Percentiles rank a stretch among this genome's conserved stretches.
These are phyloP conservation scores for Atta texana DNA, from an alignment of 1,140 invertebrate genomes.

Conservation along the genomic window DNA sequence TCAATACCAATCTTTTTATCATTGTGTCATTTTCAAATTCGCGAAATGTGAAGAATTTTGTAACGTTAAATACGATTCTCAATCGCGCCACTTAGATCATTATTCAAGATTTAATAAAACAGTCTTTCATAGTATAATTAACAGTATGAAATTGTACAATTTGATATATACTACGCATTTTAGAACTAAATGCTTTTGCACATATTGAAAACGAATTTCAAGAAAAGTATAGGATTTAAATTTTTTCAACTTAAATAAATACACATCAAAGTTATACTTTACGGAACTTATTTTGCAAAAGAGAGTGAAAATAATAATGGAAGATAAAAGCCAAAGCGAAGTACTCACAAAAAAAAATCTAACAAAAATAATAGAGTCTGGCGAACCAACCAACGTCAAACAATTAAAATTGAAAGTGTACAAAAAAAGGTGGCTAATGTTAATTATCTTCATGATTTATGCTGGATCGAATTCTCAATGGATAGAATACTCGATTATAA, in stretches of 20 bases:
- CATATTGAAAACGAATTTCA: neutral
- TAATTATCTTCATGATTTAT: conserved; percentile 88
- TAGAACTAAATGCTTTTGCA: neutral
- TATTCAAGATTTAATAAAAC: neutral
- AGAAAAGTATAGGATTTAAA: neutral
- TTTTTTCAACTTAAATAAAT: neutral
- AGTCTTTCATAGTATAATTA: neutral
- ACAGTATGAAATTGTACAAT: neutral
- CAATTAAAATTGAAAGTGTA: conserved; percentile 77
- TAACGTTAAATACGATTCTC: neutral
- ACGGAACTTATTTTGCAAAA: neutral
- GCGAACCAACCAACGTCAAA: neutral
- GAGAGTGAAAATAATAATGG: conserved; percentile 22
- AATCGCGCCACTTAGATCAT: neutral
- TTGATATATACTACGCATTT: neutral
- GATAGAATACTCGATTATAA: conserved; percentile 87
- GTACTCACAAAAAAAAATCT: conserved; percentile 33
- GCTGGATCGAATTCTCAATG: conserved; percentile 87
- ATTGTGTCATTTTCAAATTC: neutral
- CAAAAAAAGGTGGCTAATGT: conserved; percentile 88
- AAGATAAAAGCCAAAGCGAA: conserved; percentile 55
- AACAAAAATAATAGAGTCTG: neutral
- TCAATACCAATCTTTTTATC: neutral
- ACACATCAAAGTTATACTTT: neutral
- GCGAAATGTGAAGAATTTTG: neutral